These are phyloP conservation scores for Carduelis carduelis DNA, from an alignment of 2,797 vertebrate species.

Conservation along the genomic window DNA sequence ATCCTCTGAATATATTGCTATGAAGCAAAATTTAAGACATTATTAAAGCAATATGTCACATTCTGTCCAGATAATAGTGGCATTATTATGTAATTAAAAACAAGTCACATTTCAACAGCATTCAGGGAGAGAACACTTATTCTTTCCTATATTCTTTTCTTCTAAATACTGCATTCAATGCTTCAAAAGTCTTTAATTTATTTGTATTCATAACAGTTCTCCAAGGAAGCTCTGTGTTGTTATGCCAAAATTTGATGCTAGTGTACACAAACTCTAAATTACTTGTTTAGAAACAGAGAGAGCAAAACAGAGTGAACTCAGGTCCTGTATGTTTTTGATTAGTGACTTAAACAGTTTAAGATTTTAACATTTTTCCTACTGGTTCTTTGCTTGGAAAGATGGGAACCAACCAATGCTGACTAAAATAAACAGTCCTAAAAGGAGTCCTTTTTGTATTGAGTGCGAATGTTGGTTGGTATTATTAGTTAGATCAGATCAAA, in stretches of 20 bases:
- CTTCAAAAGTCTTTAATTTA: not conserved
- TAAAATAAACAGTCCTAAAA: not conserved
- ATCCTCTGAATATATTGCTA: constrained; percentile 93
- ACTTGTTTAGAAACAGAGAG: not conserved
- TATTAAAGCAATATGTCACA: not conserved
- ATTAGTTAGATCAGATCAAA: not conserved
- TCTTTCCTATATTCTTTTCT: not conserved
- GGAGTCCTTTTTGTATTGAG: not conserved
- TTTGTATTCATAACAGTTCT: not conserved
- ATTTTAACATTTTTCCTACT: not conserved
- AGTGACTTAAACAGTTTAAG: not conserved
- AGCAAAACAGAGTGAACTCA: not conserved
- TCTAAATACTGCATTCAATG: not conserved
- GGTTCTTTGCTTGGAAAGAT: not conserved
- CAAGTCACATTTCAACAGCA: not conserved
- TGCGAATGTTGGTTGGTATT: not conserved
- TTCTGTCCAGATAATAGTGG: not conserved
- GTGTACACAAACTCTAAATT: not conserved
- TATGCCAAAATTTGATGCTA: not conserved
- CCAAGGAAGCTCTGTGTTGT: not conserved
- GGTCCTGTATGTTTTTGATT: not conserved
- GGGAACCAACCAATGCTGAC: not conserved
- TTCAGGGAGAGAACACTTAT: not conserved
- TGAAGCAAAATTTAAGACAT: constrained; percentile 15
- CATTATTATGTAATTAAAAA: not conserved